phyloP scores from a whole-genome alignment of 2,797 vertebrate genomes.

The Otolemur crassicaudatus region DNA sequence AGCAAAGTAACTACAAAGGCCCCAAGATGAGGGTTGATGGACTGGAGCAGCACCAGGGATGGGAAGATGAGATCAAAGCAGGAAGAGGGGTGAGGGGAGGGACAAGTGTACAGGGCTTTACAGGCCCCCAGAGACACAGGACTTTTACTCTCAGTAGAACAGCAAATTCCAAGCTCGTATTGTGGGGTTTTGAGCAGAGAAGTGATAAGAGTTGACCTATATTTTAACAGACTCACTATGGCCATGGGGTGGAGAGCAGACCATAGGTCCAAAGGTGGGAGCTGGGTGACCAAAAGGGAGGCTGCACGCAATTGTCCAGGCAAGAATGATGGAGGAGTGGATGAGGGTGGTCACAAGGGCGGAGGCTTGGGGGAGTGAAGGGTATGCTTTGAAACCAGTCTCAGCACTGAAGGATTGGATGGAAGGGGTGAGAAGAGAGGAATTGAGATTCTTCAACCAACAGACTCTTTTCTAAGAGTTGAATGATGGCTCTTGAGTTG shows the following conservation, averaged over 20 bases:
- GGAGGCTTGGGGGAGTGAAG: background rate
- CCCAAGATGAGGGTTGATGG: background rate
- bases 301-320: background rate
- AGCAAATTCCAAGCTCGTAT: background rate
- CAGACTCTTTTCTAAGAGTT: background rate
- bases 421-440: background rate
- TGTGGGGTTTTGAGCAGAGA: background rate
- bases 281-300: background rate
- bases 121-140: background rate
- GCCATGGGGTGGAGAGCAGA: background rate
- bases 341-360: accelerated
- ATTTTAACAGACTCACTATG: background rate
- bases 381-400: background rate
- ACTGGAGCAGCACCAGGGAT: background rate
- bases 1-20: background rate
- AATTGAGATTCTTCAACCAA: background rate
- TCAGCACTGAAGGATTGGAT: background rate
- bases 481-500: background rate
- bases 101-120: background rate
- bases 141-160: background rate
- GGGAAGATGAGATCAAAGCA: background rate
- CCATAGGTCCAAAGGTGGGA: background rate
- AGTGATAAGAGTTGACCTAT: background rate
- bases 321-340: background rate
- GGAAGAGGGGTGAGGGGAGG: background rate